phyloP scores from a whole-genome alignment of 1,140 invertebrate species.

The Charaxes varanes region DNA sequence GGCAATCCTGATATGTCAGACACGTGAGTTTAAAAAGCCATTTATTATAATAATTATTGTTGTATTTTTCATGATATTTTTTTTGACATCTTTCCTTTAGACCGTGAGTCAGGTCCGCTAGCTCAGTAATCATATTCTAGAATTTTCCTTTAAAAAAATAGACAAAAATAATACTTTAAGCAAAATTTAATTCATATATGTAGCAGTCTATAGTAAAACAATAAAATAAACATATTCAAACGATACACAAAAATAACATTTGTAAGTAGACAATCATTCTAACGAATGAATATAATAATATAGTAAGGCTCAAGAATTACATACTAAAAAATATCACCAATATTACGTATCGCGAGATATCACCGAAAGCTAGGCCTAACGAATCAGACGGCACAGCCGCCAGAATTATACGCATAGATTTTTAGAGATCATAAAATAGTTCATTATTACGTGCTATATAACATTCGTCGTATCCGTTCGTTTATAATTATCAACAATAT shows the following conservation, averaged over 20 bases:
- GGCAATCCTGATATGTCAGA: no score
- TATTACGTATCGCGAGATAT: constrained; percentile 66
- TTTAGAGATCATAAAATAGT: constrained; percentile 59
- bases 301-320: constrained; percentile 55
- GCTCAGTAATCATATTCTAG: no score
- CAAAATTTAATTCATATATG: constrained; percentile 48
- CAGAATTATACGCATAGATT: constrained; percentile 41
- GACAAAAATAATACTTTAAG: constrained; percentile 30
- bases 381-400: constrained; percentile 17
- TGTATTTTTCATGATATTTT: no score
- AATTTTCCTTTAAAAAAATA: no score
- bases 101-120: no score
- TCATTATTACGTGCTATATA: constrained; percentile 14
- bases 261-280: constrained; percentile 43
- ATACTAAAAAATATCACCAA: constrained; percentile 61
- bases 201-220: constrained; percentile 52
- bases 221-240: constrained; percentile 56
- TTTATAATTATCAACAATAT: constrained; percentile 14
- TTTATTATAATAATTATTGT: no score
- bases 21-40: no score
- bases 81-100: no score
- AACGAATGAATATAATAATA: constrained; percentile 40
- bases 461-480: constrained; percentile 26
- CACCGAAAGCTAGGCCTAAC: constrained; percentile 45
- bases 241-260: constrained; percentile 47